These are phyloP conservation scores for Turritopsis rubra DNA, from an alignment of 30 jellyfish, hydroid and myxozoan species.

Conservation along the genomic window DNA sequence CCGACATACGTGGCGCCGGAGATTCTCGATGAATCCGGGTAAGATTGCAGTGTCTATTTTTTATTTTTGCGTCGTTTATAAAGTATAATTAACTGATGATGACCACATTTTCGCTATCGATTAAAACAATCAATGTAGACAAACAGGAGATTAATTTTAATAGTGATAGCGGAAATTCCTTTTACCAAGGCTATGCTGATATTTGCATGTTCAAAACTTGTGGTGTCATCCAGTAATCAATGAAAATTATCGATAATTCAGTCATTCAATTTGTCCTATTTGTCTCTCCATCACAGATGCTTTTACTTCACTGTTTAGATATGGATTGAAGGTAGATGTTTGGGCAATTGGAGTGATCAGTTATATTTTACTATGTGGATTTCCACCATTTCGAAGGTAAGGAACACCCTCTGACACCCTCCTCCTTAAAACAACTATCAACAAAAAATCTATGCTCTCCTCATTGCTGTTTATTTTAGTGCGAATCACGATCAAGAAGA, in stretches of 20 bases:
- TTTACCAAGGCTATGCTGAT: too few relatives aligned
- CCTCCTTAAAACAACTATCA: neutral
- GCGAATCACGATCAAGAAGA: slow-evolving; percentile 90
- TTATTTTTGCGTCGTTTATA: too few relatives aligned
- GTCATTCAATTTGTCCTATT: neutral
- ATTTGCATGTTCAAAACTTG: too few relatives aligned
- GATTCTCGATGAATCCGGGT: slow-evolving; percentile 97
- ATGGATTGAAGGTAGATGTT: slow-evolving; percentile 82
- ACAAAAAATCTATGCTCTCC: neutral
- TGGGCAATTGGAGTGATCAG: slow-evolving; percentile 96
- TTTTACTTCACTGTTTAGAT: slow-evolving; percentile 26
- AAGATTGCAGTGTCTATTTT: neutral
- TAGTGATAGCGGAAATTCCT: neutral
- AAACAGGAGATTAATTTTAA: neutral
- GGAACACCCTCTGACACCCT: neutral
- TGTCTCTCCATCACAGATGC: neutral
- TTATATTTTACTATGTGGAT: slow-evolving; percentile 82
- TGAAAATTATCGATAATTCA: too few relatives aligned
- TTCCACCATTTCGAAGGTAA: slow-evolving; percentile 96
- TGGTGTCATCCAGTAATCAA: too few relatives aligned
- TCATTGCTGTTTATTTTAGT: slow-evolving; percentile 29
- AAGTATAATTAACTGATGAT: too few relatives aligned
- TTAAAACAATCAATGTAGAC: neutral
- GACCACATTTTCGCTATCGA: neutral
- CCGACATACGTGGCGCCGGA: slow-evolving; percentile 99